These are phyloP conservation scores for Percopsis transmontana DNA, from an alignment of 2,113 vertebrate species.

Conservation along the genomic window DNA sequence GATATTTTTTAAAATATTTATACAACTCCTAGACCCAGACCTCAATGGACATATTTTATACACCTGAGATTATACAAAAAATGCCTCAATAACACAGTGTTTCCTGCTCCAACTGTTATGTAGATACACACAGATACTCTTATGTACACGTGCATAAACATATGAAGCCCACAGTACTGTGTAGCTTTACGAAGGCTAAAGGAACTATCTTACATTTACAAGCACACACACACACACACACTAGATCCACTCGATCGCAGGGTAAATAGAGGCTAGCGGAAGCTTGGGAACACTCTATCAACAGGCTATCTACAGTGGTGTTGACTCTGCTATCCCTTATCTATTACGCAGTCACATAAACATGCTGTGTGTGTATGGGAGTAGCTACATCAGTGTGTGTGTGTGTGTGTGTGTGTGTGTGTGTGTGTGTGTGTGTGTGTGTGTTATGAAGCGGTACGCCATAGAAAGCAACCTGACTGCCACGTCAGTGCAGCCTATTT, in stretches of 20 bases:
- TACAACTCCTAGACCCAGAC: no score
- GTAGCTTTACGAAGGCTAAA: conserved; percentile 8
- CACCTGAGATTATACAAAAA: no score
- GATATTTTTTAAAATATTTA: no score
- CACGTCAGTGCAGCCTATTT: conserved; percentile 37
- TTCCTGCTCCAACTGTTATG: no score
- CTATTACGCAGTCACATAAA: conserved; percentile 75
- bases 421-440: conserved; percentile 16
- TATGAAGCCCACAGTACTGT: not conserved
- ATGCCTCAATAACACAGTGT: no score
- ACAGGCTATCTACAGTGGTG: conserved; percentile 73
- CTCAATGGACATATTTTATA: no score
- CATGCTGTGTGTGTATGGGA: conserved; percentile 42
- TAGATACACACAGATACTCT: not conserved
- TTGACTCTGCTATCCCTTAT: conserved; percentile 78
- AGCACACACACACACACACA: conserved; percentile 18
- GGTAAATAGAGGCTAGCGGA: conserved; percentile 81
- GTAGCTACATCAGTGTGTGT: conserved; percentile 17
- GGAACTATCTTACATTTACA: conserved; percentile 13
- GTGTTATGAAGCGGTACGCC: conserved; percentile 16
- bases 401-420: conserved; percentile 3
- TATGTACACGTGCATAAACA: not conserved
- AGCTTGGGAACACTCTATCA: conserved; percentile 80
- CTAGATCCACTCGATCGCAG: conserved; percentile 62
- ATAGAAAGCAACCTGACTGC: conserved; percentile 23